Base-by-base conservation (phyloP, 2,797 vertebrate genomes). In the Ataeniobius toweri region DNA sequence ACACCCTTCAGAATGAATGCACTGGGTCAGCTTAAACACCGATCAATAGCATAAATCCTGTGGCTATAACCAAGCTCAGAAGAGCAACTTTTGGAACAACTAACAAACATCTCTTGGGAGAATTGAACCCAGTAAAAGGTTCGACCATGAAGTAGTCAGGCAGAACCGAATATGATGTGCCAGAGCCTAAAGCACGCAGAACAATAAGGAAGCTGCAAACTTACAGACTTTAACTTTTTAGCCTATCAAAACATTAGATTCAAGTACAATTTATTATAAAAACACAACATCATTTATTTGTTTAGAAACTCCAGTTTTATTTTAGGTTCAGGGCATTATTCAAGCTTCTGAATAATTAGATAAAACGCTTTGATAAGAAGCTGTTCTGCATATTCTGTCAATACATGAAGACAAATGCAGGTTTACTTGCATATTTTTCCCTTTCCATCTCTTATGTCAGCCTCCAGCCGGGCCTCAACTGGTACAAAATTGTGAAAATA, bases 21-120 rank as follows among this genome's bases (percentile, higher is more conserved):
- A 75, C 83, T 80, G 81, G n/a, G 78, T 74, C 53, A 78, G 63
- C 80, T 76, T 74, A 65, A 85, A 79, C 63, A 18, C 50, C 39
- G 72, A 91, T 89, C 89, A 58, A 85, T 87, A 80, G 31, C 26
- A 81, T n/a, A 74, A 76, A 86, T 18, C 48, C 79, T 36, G 71
- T 79, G 83, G 46, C 59, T 83, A 76, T 56, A 65, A 80, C 31
- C 67, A 59, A 36, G 69, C 73, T n/a, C 3, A 63, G 26, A 74
- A 28, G 56, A 78, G 65, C 28, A 50, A 51, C 79, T 72, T 61
- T 56, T 70, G 51, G 22, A 73, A 71, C 31, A 51, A 39, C 67
- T 48, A 75, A 31, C 74, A 58, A 18, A 8, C 24, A 5, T 61
- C 75, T 72, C 80, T 50, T 28, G 59, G 53, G 74, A 79, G 14